These are phyloP conservation scores for Amphipyra berbera DNA, from an alignment of 2,888 invertebrate species.

Conservation along the genomic window DNA sequence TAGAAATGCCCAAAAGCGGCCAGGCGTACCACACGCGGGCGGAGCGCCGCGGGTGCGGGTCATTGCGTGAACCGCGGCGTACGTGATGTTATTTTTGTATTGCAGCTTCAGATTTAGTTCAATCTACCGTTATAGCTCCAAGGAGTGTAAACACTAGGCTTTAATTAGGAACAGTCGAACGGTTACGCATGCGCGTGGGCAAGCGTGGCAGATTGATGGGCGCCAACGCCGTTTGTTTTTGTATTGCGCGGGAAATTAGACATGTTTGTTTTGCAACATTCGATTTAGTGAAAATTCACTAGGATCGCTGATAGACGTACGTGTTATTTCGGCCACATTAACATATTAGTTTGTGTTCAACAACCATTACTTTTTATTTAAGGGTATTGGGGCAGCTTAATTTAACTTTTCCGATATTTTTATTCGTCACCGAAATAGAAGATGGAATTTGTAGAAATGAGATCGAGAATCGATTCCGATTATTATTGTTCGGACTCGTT, in stretches of 20 bases:
- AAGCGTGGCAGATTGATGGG: conserved; percentile 76
- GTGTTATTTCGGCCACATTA: conserved; percentile 68
- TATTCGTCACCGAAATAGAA: conserved; percentile 45
- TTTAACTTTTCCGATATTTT: conserved; percentile 57
- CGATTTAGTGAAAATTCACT: conserved; percentile 85
- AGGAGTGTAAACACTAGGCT: conserved; percentile 82
- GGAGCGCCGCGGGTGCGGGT: conserved; percentile 48
- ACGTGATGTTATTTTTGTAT: conserved; percentile 81
- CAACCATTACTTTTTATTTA: conserved; percentile 51
- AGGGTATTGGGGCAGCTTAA: conserved; percentile 54
- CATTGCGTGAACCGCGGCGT: conserved; percentile 65
- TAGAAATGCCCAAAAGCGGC: conserved; percentile 70
- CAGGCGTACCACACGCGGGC: conserved; percentile 38
- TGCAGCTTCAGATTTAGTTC: conserved; percentile 80
- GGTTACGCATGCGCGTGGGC: conserved; percentile 82
- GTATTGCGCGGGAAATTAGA: conserved; percentile 61
- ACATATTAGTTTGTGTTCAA: conserved; percentile 60
- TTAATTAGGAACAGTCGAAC: conserved; percentile 81
- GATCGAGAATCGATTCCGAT: conserved; percentile 41
- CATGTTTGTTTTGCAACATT: conserved; percentile 81
- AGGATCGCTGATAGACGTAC: conserved; percentile 78
- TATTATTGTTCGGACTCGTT: background rate
- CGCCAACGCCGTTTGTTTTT: conserved; percentile 65
- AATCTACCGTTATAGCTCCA: conserved; percentile 78
- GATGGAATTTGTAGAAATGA: conserved; percentile 37